A percentile compares a stretch with the other conserved stretches of the same genome.
Evolutionary conservation across 1,140 invertebrate species (phyloP).

Genomic region (Pseudoatta argentina): DNA sequence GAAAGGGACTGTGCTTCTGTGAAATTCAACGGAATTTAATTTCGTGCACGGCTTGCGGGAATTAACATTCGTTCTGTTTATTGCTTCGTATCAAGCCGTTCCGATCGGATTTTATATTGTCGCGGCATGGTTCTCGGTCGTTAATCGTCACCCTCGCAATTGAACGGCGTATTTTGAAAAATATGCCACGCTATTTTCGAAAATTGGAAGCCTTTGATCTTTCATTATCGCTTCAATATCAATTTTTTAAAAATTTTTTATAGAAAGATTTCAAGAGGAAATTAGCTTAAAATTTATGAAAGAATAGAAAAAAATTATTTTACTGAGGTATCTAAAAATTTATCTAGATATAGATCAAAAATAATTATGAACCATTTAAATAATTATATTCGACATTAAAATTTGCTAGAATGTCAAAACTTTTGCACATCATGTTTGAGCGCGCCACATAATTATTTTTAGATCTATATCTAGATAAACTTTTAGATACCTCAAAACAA

Average conservation of each 20-base stretch:
- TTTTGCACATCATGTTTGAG: no score
- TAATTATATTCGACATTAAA: no score
- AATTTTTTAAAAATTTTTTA: background rate
- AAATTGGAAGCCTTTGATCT: conserved; percentile 8
- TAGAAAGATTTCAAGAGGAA: background rate
- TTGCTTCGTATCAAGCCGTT: conserved; percentile 63
- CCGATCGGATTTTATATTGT: conserved; percentile 66
- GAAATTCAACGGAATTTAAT: conserved; percentile 78
- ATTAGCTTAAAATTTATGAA: background rate
- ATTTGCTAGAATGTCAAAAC: no score
- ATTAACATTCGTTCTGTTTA: conserved; percentile 79
- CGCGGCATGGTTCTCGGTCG: background rate
- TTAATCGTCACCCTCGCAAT: conserved; percentile 67
- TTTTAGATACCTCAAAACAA: no score
- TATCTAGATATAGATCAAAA: no score
- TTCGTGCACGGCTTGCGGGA: conserved; percentile 63
- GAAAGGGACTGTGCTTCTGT: conserved; percentile 33
- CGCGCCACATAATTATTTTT: no score
- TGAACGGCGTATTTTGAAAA: conserved; percentile 58
- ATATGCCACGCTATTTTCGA: background rate
- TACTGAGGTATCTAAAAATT: no score
- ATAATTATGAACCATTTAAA: no score
- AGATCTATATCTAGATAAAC: no score
- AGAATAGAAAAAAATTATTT: background rate
- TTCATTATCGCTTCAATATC: background rate